Evolutionary conservation across 1,140 invertebrate species (phyloP), one percentile per base, ranked within the genome.

Genomic region (Zaprionus camerounensis): DNA sequence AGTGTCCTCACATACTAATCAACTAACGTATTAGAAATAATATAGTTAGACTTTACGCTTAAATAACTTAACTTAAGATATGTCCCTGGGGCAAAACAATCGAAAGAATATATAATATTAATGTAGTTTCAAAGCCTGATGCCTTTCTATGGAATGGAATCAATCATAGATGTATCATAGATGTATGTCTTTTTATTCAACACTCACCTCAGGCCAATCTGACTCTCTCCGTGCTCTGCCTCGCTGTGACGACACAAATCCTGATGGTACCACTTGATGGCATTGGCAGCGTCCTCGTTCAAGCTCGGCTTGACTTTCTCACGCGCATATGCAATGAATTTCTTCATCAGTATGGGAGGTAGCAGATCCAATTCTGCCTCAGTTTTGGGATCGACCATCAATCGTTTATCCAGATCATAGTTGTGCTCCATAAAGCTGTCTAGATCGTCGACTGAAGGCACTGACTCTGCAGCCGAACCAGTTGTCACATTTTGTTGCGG

Each of bases 261-360:
- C 20, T 98, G 93, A 92, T 99, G 99, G 94, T 97, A 99, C 7
- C 96, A 92, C 92, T 97, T 95, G 12, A 99, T 87, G 6, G 96
- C 92, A 67, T 94, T 92, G 5, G 95, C 95, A 17, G 98, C 97
- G 57, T 95, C 95, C 20, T 85, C 86, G 56, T 95, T 95, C 55
- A 99, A 93, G 88, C 95, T 95, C 13, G 98, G 97, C 79, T 96
- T 95, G 0, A 98, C 96, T 94, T 98, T 98, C 92, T 98, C 96
- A 63, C 96, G 95, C 1, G 98, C 97, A 94, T 99, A 99, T 1
- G 96, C 79, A 56, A 99, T 96, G 90, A 98, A 99, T 93, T 98
- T 98, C 55, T 97, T 95, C 2, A 99, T 93, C 36, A 98, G 92
- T 53, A 95, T 93, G 38, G 95, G 93, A 7, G 98, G 96, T 68